phyloP scores from a whole-genome alignment of 2,113 vertebrate species.

The Butorides virescens region DNA sequence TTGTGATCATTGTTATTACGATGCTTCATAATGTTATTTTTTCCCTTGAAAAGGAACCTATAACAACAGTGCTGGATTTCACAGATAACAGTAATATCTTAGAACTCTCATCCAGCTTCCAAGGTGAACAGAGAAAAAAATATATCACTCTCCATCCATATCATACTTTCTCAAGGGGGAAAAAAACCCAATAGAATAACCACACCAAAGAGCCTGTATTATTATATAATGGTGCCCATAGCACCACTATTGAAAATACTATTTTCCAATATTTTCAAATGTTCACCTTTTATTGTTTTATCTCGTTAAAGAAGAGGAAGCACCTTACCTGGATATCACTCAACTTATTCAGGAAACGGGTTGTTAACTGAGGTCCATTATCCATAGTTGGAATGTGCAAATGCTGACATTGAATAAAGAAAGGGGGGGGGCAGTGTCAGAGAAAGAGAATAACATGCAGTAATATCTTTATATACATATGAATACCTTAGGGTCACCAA shows the following conservation, averaged over 20 bases:
- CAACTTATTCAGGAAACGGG: conserved; percentile 77
- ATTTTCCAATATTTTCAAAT: neutral
- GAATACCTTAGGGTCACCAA: neutral
- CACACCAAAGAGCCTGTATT: neutral
- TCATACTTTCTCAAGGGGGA: neutral
- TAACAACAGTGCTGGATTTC: neutral
- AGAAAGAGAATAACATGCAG: neutral
- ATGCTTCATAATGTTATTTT: neutral
- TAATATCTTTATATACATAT: neutral
- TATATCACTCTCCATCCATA: neutral
- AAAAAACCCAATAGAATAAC: neutral
- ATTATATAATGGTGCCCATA: neutral
- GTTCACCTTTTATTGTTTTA: neutral
- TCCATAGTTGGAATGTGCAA: conserved; percentile 81
- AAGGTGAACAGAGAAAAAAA: neutral
- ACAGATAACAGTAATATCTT: neutral
- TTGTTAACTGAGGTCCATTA: conserved; percentile 75
- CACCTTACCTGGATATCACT: conserved; percentile 81
- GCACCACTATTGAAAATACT: neutral
- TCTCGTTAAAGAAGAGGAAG: neutral
- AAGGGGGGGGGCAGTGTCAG: neutral
- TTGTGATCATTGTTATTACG: neutral
- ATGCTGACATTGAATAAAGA: conserved; percentile 59
- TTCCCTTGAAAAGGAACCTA: neutral
- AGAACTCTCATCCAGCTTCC: neutral